Conservation (phyloP, 2,113 vertebrate species). For the Pyxicephalus adspersus region DNA sequence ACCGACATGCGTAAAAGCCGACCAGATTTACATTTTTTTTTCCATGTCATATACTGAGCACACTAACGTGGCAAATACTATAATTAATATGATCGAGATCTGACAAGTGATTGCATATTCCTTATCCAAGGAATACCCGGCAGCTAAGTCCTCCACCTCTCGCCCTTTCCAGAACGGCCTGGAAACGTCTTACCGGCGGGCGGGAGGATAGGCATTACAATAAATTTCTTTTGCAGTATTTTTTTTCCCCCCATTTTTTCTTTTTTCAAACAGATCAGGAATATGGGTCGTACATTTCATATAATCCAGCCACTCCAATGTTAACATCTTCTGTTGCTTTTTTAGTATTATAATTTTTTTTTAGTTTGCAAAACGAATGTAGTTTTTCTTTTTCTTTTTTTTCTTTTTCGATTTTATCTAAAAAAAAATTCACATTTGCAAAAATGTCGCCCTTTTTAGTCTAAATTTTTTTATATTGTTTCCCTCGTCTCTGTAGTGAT, state of each 20-base stretch:
- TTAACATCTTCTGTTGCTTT: slow-evolving; percentile 75
- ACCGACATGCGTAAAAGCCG: slow-evolving; percentile 56
- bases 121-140: slow-evolving; percentile 70
- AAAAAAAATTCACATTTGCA: no score
- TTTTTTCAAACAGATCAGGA: slow-evolving; percentile 71
- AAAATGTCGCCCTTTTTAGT: background rate
- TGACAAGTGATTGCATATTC: slow-evolving; percentile 67
- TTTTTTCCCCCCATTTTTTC: slow-evolving; percentile 85
- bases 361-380: slow-evolving; percentile 84
- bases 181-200: background rate
- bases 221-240: slow-evolving; percentile 87
- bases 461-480: slow-evolving; percentile 5
- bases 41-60: slow-evolving; percentile 61
- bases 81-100: slow-evolving; percentile 64
- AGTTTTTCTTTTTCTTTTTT: slow-evolving; percentile 71
- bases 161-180: slow-evolving; percentile 57
- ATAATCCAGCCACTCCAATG: slow-evolving; percentile 81
- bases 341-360: slow-evolving; percentile 74
- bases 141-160: slow-evolving; percentile 79
- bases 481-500: slow-evolving; percentile 79
- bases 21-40: slow-evolving; percentile 57
- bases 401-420: slow-evolving; percentile 62
- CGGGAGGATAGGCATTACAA: slow-evolving; percentile 55
- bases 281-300: slow-evolving; percentile 77
- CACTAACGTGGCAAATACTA: slow-evolving; percentile 65